phyloP scores from a whole-genome alignment of 2,113 vertebrate species.

The Anarhynchus alexandrinus region DNA sequence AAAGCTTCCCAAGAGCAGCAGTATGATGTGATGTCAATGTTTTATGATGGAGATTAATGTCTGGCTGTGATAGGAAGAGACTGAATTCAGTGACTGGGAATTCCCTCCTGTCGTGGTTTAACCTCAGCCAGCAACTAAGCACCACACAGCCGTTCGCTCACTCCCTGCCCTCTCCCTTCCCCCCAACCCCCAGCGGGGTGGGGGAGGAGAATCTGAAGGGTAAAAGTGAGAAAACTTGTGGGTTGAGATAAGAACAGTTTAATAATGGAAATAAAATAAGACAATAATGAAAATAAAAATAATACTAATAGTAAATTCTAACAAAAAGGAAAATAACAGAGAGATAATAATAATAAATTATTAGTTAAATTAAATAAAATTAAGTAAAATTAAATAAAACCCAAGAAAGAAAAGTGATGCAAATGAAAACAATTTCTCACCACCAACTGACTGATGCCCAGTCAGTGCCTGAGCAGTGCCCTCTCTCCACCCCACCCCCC shows the following conservation, averaged over 20 bases:
- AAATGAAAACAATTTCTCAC: neutral
- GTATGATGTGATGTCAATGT: neutral
- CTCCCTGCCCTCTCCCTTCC: neutral
- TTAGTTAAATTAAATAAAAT: no score
- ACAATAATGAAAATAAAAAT: neutral
- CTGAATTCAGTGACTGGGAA: neutral
- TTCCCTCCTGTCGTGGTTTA: neutral
- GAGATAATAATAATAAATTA: no score
- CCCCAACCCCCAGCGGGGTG: no score
- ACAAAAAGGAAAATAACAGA: neutral
- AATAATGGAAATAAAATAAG: neutral
- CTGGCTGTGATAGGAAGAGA: neutral
- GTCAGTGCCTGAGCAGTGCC: neutral
- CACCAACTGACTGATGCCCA: neutral
- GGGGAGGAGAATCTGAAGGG: neutral
- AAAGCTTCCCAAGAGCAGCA: neutral
- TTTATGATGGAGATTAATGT: neutral
- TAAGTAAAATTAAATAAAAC: no score
- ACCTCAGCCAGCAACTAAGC: neutral
- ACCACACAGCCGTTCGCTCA: neutral
- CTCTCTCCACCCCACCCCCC: no score
- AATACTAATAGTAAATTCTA: neutral
- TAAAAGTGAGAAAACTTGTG: neutral
- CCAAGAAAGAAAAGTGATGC: neutral
- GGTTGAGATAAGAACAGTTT: neutral